Percentiles rank a stretch among this genome's conserved stretches.
Conservation (phyloP, 2,888 invertebrate species). For the Venustoraphidia nigricollis region DNA sequence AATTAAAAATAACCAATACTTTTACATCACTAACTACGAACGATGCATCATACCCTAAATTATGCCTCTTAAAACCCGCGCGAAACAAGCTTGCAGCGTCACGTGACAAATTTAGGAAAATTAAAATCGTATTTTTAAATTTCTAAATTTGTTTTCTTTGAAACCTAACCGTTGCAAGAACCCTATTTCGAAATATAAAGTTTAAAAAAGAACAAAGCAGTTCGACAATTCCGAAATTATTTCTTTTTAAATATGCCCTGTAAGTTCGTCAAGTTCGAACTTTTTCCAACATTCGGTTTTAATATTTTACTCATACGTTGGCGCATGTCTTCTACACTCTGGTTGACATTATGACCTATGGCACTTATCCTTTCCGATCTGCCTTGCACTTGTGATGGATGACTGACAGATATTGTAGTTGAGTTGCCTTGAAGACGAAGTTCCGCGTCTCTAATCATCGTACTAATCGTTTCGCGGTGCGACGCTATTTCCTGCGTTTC, state of each 20-base stretch:
- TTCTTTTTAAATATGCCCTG: slow-evolving; percentile 32
- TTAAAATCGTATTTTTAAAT: no score
- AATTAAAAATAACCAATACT: no score
- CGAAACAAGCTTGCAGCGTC: no score
- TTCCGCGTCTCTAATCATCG: slow-evolving; percentile 37
- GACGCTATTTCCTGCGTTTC: slow-evolving; percentile 30
- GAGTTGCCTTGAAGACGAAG: slow-evolving; percentile 23
- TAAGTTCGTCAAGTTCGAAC: slow-evolving; percentile 24
- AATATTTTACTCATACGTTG: slow-evolving; percentile 44
- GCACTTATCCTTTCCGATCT: slow-evolving; percentile 3
- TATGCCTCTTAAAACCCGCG: no score
- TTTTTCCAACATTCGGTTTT: slow-evolving; percentile 26
- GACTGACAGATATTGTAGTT: neutral
- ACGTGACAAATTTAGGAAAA: no score
- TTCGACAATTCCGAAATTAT: slow-evolving; percentile 12
- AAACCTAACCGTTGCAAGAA: no score
- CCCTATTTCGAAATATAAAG: neutral
- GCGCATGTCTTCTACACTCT: slow-evolving; percentile 42
- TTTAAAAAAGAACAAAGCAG: neutral
- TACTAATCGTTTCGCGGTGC: slow-evolving; percentile 33
- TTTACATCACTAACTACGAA: no score
- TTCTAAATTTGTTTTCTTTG: no score
- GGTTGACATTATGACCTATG: slow-evolving; percentile 27
- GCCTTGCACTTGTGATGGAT: slow-evolving; percentile 8
- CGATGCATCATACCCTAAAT: no score